These are phyloP conservation scores for Ceryle rudis DNA, from an alignment of 2,797 vertebrate genomes.

Conservation along the genomic window DNA sequence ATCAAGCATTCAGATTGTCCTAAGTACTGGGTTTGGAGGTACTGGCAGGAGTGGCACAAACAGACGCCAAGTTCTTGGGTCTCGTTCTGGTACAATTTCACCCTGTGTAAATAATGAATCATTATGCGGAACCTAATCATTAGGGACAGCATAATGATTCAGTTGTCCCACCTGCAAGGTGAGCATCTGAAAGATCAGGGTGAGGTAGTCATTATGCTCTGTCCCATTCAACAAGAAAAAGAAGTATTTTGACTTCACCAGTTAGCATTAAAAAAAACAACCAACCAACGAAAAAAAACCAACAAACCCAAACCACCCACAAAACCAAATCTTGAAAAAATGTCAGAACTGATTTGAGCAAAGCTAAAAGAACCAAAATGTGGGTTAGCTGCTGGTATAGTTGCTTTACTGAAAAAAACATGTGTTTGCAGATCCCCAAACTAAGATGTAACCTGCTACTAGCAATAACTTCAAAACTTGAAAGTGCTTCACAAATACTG, in stretches of 20 bases:
- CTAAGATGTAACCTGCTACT: neutral
- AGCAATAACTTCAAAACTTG: neutral
- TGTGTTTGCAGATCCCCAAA: neutral
- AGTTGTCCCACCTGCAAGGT: neutral
- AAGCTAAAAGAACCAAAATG: neutral
- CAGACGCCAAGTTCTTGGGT: neutral
- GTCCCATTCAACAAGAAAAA: neutral
- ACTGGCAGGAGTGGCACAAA: neutral
- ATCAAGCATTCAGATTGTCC: neutral
- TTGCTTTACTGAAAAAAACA: neutral
- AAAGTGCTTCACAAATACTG: neutral
- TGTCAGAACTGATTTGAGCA: neutral
- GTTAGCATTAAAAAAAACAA: neutral
- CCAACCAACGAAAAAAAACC: neutral
- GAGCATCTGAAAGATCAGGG: neutral
- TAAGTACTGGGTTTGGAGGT: neutral
- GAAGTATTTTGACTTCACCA: neutral
- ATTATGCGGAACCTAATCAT: neutral
- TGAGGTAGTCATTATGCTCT: neutral
- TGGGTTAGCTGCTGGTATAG: neutral
- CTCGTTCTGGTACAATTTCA: slow-evolving; percentile 4
- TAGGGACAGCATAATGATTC: neutral
- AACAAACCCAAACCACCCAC: neutral
- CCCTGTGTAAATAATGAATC: neutral
- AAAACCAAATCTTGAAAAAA: neutral